Percentiles rank a stretch among this genome's conserved stretches.
These are phyloP conservation scores for Tetramorium parvispinum DNA, from an alignment of 1,140 invertebrate species.

Conservation along the genomic window DNA sequence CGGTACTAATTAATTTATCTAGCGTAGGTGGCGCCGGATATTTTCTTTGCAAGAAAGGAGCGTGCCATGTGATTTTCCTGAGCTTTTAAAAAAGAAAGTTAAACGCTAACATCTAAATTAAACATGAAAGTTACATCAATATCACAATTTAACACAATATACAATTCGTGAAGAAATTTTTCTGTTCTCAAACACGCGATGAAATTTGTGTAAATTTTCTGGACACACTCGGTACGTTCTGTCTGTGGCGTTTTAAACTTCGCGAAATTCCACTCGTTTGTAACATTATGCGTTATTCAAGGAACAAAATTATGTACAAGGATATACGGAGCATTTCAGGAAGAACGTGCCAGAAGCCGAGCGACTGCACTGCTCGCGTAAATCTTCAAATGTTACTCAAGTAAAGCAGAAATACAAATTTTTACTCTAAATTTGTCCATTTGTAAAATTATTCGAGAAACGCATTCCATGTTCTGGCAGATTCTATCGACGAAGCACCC, in stretches of 20 bases:
- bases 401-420: slow-evolving; percentile 17
- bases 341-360: slow-evolving; percentile 22
- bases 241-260: not conserved
- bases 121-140: not conserved
- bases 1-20: slow-evolving; percentile 48
- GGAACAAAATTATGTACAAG: slow-evolving; percentile 70
- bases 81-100: not conserved
- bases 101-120: not conserved
- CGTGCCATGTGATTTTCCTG: not conserved
- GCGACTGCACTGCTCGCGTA: not conserved
- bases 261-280: slow-evolving; percentile 33
- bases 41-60: not conserved
- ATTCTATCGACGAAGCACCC: not conserved
- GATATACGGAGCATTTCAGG: slow-evolving; percentile 36
- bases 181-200: not conserved
- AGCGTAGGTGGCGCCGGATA: not conserved
- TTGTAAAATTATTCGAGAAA: slow-evolving; percentile 23
- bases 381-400: slow-evolving; percentile 1
- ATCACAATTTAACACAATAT: slow-evolving; percentile 23
- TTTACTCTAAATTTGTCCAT: slow-evolving; percentile 24
- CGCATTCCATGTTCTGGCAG: not conserved
- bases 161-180: not conserved
- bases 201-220: slow-evolving; percentile 15
- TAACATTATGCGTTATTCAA: slow-evolving; percentile 36
- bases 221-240: not conserved